These are phyloP conservation scores for Prionchulus punctatus DNA, from an alignment of 2,888 invertebrate species.

Conservation along the genomic window DNA sequence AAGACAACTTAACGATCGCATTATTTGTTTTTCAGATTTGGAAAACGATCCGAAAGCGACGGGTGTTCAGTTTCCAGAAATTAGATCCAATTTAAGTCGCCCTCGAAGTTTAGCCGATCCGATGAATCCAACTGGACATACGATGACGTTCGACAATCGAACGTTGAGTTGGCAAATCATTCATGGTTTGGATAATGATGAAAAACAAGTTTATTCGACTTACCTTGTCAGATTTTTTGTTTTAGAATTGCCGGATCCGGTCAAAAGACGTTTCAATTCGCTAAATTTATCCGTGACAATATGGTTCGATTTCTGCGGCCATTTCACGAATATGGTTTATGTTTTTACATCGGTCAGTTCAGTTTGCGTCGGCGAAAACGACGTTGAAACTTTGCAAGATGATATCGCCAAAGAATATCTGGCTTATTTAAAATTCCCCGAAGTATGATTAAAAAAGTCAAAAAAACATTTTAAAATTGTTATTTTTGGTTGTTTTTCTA, in stretches of 20 bases:
- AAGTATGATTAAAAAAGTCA: slow-evolving; percentile 10
- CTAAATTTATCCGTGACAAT: slow-evolving; percentile 20
- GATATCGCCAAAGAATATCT: slow-evolving; percentile 17
- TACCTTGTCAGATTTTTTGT: neutral
- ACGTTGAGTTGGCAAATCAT: slow-evolving; percentile 27
- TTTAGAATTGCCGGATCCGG: slow-evolving; percentile 26
- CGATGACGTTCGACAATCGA: slow-evolving; percentile 25
- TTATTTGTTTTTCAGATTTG: slow-evolving; percentile 26
- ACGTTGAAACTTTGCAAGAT: slow-evolving; percentile 12
- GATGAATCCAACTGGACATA: slow-evolving; percentile 28
- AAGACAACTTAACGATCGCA: no score
- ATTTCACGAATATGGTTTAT: slow-evolving; percentile 29
- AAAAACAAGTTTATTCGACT: no score
- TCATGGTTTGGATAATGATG: slow-evolving; percentile 21
- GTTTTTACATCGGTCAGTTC: slow-evolving; percentile 23
- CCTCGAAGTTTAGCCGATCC: slow-evolving; percentile 32
- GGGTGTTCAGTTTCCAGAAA: slow-evolving; percentile 33
- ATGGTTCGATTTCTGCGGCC: slow-evolving; percentile 30
- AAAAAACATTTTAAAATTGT: no score
- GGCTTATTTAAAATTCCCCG: slow-evolving; percentile 22
- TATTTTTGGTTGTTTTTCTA: neutral
- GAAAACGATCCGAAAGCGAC: slow-evolving; percentile 26
- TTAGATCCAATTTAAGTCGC: slow-evolving; percentile 30
- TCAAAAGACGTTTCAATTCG: slow-evolving; percentile 19
- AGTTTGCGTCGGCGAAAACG: slow-evolving; percentile 4